Evolutionary conservation across 2,113 vertebrate genomes (phyloP).

Genomic region (Eulemur rufifrons): DNA sequence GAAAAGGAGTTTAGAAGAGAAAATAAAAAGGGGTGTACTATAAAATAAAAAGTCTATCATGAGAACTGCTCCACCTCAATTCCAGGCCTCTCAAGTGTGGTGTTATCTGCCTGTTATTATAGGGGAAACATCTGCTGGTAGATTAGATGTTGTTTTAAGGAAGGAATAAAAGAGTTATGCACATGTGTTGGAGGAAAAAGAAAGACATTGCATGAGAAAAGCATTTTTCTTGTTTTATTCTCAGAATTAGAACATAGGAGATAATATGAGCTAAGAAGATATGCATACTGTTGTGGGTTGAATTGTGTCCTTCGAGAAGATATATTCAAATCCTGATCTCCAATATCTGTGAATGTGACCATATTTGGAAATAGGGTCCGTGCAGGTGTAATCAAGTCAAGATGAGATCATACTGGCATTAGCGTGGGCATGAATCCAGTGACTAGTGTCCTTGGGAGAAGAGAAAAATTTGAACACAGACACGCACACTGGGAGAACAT

Average conservation of each 20-base stretch:
- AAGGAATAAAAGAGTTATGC: conserved; percentile 13
- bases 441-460: background rate
- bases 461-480: background rate
- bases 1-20: conserved; percentile 3
- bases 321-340: background rate
- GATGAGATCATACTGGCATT: background rate
- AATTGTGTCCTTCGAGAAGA: background rate
- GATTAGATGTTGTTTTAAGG: background rate
- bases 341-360: background rate
- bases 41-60: background rate
- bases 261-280: background rate
- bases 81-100: background rate
- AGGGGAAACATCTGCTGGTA: background rate
- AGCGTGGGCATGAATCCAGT: background rate
- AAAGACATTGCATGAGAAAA: background rate
- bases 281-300: background rate
- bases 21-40: background rate
- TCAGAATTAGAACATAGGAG: background rate
- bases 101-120: background rate
- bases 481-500: background rate
- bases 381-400: background rate
- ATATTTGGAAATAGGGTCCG: background rate
- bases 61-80: background rate
- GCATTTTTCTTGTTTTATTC: background rate
- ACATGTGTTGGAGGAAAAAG: background rate